These are phyloP conservation scores for Ceratotherium simum DNA, from an alignment of 2,113 vertebrate species.

Conservation along the genomic window DNA sequence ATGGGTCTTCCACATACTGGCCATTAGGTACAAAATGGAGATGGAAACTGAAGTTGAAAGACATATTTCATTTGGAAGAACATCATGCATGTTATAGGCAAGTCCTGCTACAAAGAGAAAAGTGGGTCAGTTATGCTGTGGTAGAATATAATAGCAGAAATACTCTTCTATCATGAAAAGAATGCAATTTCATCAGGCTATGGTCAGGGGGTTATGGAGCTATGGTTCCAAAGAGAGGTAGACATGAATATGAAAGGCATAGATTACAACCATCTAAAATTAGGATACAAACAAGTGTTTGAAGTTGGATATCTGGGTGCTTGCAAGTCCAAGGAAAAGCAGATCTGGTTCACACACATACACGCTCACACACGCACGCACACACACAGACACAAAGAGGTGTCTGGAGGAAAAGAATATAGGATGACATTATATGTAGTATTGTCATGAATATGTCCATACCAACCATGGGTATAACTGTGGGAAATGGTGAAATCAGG, in stretches of 20 bases:
- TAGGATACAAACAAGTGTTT: neutral
- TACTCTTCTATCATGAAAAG: neutral
- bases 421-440: neutral
- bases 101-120: neutral
- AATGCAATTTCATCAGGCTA: neutral
- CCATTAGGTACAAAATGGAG: neutral
- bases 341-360: neutral
- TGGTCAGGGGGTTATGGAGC: neutral
- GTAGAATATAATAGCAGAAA: neutral
- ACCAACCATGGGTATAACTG: neutral
- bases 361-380: neutral
- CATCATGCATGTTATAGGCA: neutral
- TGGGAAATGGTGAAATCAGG: neutral
- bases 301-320: neutral
- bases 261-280: neutral
- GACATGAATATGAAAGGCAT: neutral
- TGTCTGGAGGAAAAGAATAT: neutral
- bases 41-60: neutral
- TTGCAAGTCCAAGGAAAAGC: neutral
- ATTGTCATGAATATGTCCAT: neutral
- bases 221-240: neutral
- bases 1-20: neutral
- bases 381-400: neutral
- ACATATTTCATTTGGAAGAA: neutral
- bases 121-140: neutral